Conservation (phyloP, 2,888 invertebrate species). For the Ceraclea dissimilis region DNA sequence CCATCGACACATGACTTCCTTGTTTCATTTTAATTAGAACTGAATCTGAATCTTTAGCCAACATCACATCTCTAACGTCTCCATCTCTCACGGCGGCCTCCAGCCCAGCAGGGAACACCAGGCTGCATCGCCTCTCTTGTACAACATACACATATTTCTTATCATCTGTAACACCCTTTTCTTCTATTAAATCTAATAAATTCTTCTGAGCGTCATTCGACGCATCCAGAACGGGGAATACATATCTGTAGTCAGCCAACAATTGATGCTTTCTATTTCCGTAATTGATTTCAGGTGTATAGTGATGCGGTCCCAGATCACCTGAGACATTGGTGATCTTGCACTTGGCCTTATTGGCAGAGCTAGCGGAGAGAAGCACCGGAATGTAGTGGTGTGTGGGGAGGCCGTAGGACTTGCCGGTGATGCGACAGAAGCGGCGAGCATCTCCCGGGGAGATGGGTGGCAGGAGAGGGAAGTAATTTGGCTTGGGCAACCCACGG, state of each 20-base stretch:
- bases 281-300: conserved; percentile 51
- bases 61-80: conserved; percentile 67
- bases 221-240: conserved; percentile 64
- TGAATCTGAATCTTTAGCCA: conserved; percentile 68
- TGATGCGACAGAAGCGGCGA: conserved; percentile 69
- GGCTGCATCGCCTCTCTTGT: conserved; percentile 63
- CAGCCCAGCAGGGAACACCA: conserved; percentile 65
- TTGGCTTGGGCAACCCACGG: conserved; percentile 71
- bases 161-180: conserved; percentile 50
- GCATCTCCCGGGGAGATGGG: conserved; percentile 80
- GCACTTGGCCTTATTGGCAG: conserved; percentile 46
- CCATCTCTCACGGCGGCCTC: conserved; percentile 72
- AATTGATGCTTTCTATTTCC: conserved; percentile 62
- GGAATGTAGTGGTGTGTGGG: conserved; percentile 74
- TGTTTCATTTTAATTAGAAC: conserved; percentile 65
- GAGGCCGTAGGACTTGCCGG: conserved; percentile 67
- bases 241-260: conserved; percentile 64
- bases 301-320: conserved; percentile 55
- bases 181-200: conserved; percentile 53
- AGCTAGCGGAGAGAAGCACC: conserved; percentile 52
- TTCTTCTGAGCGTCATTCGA: conserved; percentile 58
- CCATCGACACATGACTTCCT: conserved; percentile 68
- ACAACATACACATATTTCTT: conserved; percentile 68
- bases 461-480: conserved; percentile 73
- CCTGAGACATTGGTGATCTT: conserved; percentile 58